Conservation (phyloP, 2,113 vertebrate species). For the Apodemus sylvaticus region DNA sequence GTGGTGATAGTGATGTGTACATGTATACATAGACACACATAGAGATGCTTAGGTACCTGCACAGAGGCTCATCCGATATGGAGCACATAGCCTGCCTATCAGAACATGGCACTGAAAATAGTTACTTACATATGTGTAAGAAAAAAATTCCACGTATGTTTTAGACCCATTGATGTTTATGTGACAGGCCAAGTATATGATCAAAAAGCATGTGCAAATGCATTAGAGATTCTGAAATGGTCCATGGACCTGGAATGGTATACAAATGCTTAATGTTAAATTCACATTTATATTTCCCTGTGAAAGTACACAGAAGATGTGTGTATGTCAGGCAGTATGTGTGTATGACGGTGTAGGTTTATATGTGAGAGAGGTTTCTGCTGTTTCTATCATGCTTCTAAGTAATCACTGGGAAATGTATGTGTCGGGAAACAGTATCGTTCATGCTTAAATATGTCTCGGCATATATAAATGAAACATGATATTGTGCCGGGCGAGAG, state of each 20-base stretch:
- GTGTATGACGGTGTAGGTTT: background rate
- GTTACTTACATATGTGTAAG: background rate
- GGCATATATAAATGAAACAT: constrained; percentile 68
- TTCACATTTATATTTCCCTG: background rate
- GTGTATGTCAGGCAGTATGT: background rate
- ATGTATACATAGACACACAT: background rate
- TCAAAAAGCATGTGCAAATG: background rate
- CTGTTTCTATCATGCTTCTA: constrained; percentile 17
- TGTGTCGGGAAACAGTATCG: constrained; percentile 66
- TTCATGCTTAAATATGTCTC: constrained; percentile 76
- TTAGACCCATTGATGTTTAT: background rate
- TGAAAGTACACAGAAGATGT: background rate
- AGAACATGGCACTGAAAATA: background rate
- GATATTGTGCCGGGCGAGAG: constrained; percentile 62
- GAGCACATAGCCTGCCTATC: too few relatives aligned
- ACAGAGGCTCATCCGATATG: background rate
- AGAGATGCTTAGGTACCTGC: background rate
- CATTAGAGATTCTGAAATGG: background rate
- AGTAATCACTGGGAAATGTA: constrained; percentile 67
- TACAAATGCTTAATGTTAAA: background rate
- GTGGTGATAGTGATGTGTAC: background rate
- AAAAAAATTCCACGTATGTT: too few relatives aligned
- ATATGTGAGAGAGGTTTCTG: constrained; percentile 2
- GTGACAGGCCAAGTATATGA: background rate
- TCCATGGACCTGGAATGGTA: background rate